A percentile compares a stretch with the other conserved stretches of the same genome.
phyloP scores from a whole-genome alignment of 2,113 vertebrate species.

The Eidolon helvum region DNA sequence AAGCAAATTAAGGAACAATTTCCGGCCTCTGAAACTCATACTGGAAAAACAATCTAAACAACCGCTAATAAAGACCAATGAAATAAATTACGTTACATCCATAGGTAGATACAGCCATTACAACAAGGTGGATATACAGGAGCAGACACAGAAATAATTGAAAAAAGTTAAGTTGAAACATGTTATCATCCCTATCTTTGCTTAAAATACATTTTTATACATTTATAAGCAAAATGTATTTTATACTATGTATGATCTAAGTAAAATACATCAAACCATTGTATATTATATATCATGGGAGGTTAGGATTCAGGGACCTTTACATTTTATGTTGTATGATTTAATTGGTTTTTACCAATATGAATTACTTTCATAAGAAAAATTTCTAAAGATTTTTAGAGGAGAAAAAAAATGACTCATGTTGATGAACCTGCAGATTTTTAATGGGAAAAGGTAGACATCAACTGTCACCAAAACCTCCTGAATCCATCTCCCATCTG shows the following conservation, averaged over 20 bases:
- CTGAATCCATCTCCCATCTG: background rate
- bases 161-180: background rate
- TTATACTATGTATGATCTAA: background rate
- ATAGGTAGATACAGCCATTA: no score
- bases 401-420: background rate
- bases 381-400: background rate
- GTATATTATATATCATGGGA: background rate
- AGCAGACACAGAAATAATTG: background rate
- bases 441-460: background rate
- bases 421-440: background rate
- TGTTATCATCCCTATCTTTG: background rate
- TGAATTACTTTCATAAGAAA: conserved; percentile 7
- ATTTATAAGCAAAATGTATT: background rate
- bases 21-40: background rate
- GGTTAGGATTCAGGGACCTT: background rate
- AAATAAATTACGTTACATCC: background rate
- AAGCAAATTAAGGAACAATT: conserved; percentile 39
- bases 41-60: background rate
- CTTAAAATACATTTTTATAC: background rate
- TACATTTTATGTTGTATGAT: background rate
- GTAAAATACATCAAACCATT: background rate
- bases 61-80: background rate
- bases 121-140: background rate
- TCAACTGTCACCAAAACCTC: background rate
- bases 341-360: background rate